These are phyloP conservation scores for Rhagium mordax DNA, from an alignment of 2,888 invertebrate genomes.

Conservation along the genomic window DNA sequence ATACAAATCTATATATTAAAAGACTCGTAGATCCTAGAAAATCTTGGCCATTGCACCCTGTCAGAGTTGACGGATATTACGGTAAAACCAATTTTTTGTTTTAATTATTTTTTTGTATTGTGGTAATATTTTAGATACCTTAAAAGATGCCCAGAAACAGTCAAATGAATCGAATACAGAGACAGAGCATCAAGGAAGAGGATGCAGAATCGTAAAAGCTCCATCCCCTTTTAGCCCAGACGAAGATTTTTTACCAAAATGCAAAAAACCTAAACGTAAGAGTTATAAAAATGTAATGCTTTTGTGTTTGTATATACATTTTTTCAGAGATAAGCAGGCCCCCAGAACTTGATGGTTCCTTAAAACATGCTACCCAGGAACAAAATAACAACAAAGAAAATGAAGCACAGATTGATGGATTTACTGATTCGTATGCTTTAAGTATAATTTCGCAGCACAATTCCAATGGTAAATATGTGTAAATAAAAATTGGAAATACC, in stretches of 20 bases:
- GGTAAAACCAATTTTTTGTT: not conserved
- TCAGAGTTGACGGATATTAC: not conserved
- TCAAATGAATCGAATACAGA: not conserved
- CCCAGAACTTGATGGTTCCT: not conserved
- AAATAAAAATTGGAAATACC: no score
- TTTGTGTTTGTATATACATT: not conserved
- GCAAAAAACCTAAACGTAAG: not conserved
- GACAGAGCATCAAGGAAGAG: slow-evolving; percentile 6
- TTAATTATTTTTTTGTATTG: not conserved
- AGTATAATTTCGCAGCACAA: not conserved
- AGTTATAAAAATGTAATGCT: not conserved
- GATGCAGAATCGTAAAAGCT: not conserved
- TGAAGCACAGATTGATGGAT: not conserved
- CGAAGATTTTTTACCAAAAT: not conserved
- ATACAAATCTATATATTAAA: not conserved
- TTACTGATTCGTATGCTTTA: not conserved
- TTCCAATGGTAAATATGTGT: no score
- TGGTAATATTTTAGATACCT: slow-evolving; percentile 1
- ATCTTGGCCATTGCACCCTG: slow-evolving; percentile 4
- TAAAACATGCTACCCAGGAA: not conserved
- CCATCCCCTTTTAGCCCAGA: slow-evolving; percentile 6
- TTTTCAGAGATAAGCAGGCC: not conserved
- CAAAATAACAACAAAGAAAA: not conserved
- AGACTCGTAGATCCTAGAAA: not conserved
- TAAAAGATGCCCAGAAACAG: not conserved